phyloP scores from a whole-genome alignment of 2,797 vertebrate genomes.

The Tympanoctomys barrerae region DNA sequence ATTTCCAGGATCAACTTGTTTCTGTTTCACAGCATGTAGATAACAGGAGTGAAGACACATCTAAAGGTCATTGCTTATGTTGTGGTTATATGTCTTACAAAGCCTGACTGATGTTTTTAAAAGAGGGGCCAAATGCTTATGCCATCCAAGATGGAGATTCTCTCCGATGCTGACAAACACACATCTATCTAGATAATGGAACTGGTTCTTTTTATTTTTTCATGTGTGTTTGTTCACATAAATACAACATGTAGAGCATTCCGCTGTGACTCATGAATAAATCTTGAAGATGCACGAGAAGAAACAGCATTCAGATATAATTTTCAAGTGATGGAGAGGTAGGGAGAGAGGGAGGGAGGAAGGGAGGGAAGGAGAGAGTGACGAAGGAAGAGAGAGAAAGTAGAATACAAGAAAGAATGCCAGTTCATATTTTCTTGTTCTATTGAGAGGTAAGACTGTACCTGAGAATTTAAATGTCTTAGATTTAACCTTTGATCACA shows the following conservation, averaged over 20 bases:
- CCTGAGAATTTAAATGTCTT: not conserved
- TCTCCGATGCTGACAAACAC: conserved; percentile 82
- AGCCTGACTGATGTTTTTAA: conserved; percentile 82
- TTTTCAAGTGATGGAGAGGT: conserved; percentile 76
- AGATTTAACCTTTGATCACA: not conserved
- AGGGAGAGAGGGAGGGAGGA: not conserved
- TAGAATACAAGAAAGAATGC: not conserved
- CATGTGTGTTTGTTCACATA: conserved; percentile 80
- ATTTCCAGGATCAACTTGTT: conserved; percentile 81
- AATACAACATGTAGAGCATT: conserved; percentile 82
- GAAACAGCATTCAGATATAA: conserved; percentile 82
- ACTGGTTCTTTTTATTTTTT: conserved; percentile 70
- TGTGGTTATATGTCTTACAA: conserved; percentile 80
- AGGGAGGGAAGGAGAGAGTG: not conserved
- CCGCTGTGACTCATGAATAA: conserved; percentile 86
- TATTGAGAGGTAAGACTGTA: not conserved
- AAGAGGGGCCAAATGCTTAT: conserved; percentile 80
- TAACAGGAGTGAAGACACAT: conserved; percentile 80
- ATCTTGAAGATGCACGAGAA: conserved; percentile 82
- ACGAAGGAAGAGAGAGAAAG: not conserved
- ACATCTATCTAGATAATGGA: conserved; percentile 84
- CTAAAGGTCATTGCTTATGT: conserved; percentile 87
- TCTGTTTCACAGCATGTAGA: conserved; percentile 82
- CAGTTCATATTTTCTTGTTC: conserved; percentile 63
- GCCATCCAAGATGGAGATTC: conserved; percentile 79